phyloP scores from a whole-genome alignment of 1,140 invertebrate genomes.

The Drosophila sulfurigaster region DNA sequence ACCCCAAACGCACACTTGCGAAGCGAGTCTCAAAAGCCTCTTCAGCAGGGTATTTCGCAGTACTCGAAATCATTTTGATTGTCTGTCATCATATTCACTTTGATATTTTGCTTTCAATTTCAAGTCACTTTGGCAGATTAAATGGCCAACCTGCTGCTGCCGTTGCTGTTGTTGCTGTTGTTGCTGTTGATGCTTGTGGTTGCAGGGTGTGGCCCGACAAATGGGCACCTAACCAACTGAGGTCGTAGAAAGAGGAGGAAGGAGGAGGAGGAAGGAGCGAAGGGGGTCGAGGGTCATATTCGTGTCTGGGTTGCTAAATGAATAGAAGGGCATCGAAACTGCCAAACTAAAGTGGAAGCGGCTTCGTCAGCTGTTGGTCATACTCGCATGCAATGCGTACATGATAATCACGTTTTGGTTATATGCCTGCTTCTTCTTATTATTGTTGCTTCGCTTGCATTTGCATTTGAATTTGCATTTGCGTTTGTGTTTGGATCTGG shows the following conservation, averaged over 20 bases:
- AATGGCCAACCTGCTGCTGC: slow-evolving; percentile 58
- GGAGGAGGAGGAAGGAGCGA: background rate
- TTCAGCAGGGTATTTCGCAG: slow-evolving; percentile 24
- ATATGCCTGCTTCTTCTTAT: slow-evolving; percentile 37
- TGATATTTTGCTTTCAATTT: slow-evolving; percentile 79
- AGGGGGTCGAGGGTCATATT: background rate
- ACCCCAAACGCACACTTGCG: background rate
- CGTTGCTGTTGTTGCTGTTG: slow-evolving; percentile 1
- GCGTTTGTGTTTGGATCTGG: slow-evolving; percentile 66
- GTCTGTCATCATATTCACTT: slow-evolving; percentile 77
- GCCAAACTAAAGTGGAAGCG: slow-evolving; percentile 31
- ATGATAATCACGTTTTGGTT: slow-evolving; percentile 71
- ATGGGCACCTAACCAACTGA: slow-evolving; percentile 6
- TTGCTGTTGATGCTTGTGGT: slow-evolving; percentile 32
- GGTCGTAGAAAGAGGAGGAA: background rate
- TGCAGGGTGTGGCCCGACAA: slow-evolving; percentile 20
- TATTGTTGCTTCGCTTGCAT: slow-evolving; percentile 30
- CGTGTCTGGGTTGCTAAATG: slow-evolving; percentile 13
- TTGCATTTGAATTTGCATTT: slow-evolving; percentile 71
- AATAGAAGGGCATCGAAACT: slow-evolving; percentile 36
- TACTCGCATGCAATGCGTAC: slow-evolving; percentile 62
- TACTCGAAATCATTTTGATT: slow-evolving; percentile 54
- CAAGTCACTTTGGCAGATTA: slow-evolving; percentile 79
- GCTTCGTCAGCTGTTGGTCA: slow-evolving; percentile 72
- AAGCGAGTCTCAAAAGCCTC: slow-evolving; percentile 3